Conservation (phyloP, 30 jellyfish, hydroid and myxozoan genomes). For the Clytia hemisphaerica region DNA sequence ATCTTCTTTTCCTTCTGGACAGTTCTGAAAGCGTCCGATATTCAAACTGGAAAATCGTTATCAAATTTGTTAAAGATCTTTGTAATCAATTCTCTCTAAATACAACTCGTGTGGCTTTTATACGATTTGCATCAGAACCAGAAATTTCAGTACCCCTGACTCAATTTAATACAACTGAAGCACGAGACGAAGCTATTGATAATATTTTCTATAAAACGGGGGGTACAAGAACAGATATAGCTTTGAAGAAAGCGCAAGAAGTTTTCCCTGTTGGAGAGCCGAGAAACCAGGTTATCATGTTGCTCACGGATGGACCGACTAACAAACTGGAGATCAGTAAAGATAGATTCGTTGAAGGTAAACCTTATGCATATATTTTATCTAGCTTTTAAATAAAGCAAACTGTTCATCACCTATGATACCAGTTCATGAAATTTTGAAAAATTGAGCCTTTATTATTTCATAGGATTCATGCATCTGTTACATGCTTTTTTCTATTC, state of each 20-base stretch:
- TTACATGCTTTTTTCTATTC: no score
- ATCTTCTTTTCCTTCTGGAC: constrained; percentile 73
- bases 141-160: constrained; percentile 80
- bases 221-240: constrained; percentile 93
- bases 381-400: no score
- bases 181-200: constrained; percentile 81
- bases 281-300: constrained; percentile 74
- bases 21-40: constrained; percentile 93
- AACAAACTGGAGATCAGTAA: constrained; percentile 68
- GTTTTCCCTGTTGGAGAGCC: constrained; percentile 58
- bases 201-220: constrained; percentile 91
- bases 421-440: not conserved
- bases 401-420: not conserved
- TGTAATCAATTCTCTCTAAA: constrained; percentile 60
- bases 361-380: not conserved
- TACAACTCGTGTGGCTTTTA: constrained; percentile 66
- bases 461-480: not conserved
- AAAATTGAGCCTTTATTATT: not conserved
- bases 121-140: constrained; percentile 91
- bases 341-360: constrained; percentile 84
- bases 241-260: constrained; percentile 85
- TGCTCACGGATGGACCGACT: constrained; percentile 94
- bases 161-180: constrained; percentile 54
- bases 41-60: constrained; percentile 74
- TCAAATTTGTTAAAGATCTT: constrained; percentile 63